Percentiles rank a stretch among this genome's conserved stretches.
phyloP scores from a whole-genome alignment of 2,797 vertebrate species.

The Microctenopoma steveboyesi region DNA sequence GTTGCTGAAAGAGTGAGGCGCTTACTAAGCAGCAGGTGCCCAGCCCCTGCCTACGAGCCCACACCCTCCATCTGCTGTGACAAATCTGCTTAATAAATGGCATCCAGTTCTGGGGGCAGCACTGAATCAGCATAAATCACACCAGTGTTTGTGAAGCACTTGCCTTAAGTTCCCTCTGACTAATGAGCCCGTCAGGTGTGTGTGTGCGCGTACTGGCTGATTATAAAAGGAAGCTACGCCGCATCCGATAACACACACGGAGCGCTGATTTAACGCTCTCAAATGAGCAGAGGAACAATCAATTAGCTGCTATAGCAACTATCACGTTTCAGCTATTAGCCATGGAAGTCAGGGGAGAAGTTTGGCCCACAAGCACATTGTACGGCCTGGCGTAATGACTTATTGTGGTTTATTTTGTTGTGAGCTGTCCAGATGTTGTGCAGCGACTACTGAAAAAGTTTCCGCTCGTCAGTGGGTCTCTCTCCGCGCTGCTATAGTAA shows the following conservation, averaged over 20 bases:
- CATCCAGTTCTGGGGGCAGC: slow-evolving; percentile 42
- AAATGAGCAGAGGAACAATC: slow-evolving; percentile 35
- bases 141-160: slow-evolving; percentile 52
- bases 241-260: slow-evolving; percentile 26
- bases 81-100: slow-evolving; percentile 69
- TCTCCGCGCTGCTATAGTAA: not conserved
- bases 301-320: slow-evolving; percentile 35
- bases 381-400: not conserved
- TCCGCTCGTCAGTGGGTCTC: no score
- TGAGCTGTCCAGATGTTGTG: not conserved
- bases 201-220: slow-evolving; percentile 22
- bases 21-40: slow-evolving; percentile 52
- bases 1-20: slow-evolving; percentile 33
- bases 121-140: slow-evolving; percentile 68
- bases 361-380: not conserved
- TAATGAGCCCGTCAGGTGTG: slow-evolving; percentile 60
- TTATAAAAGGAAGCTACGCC: slow-evolving; percentile 13
- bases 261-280: slow-evolving; percentile 34
- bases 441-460: not conserved
- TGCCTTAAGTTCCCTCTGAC: slow-evolving; percentile 48
- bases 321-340: slow-evolving; percentile 30
- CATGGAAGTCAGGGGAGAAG: not conserved
- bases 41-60: slow-evolving; percentile 39
- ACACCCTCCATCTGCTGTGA: slow-evolving; percentile 66
- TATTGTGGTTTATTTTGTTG: not conserved